Evolutionary conservation across 2,113 vertebrate genomes (phyloP), one percentile per base, ranked within the genome.

Genomic region (Girardinichthys multiradiatus): DNA sequence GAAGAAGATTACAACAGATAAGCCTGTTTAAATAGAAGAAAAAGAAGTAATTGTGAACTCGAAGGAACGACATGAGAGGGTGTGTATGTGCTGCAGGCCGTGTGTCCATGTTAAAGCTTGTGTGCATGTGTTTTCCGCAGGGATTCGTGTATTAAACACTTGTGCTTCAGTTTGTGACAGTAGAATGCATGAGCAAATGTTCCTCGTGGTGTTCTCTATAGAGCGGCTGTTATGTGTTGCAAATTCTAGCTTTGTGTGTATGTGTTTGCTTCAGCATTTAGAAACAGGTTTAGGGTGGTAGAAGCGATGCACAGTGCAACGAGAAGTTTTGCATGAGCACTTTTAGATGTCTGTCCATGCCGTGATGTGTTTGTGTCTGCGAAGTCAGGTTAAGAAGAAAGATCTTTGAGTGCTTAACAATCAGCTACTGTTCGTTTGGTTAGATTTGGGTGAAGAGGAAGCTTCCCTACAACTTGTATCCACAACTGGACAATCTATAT

Each of bases 111-210:
- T 76, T 45, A 21, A 54, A 61, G 68, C 74, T 69, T 6, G 26
- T 82, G 45, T 70, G 78, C 74, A 74, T 72, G 71, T 60, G 74
- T 74, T 76, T 51, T 63, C 54, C 39, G 76, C 76, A 72, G 76
- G 82, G 30, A 72, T 63, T 57, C 11, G 64, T 68, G 71, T 68
- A 59, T 59, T 26, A 61, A 80, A 59, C 79, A 79, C 26, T 28
- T 72, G 85, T 77, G 80, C 67, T 67, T 75, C 76, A 85, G 84
- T 81, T 82, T 74, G 77, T 64, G 61, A 24, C 70, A 74, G 64
- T 87, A 91, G 88, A 86, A 54, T 84, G 90, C 90, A 91, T 90
- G 90, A 82, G 72, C 85, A 81, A 74, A 82, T 70, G 73, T 85
- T 82, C 65, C 61, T 48, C 21, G 1, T 80, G 85, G 82, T 73